Evolutionary conservation across 2,797 vertebrate genomes (phyloP).

Genomic region (Lerista edwardsae): DNA sequence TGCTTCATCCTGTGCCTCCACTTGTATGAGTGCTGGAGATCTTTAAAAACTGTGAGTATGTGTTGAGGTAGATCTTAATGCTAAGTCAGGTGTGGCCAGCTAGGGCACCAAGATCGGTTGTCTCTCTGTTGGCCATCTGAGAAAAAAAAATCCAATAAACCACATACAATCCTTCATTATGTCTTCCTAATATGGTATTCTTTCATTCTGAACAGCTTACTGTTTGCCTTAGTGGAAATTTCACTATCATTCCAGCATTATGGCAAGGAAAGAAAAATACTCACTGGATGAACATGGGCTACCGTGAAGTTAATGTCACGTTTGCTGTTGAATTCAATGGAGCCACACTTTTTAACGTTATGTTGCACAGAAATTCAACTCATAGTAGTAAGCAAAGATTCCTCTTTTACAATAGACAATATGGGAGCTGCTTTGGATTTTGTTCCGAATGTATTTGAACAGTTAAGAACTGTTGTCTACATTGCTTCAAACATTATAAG

Average conservation of each 20-base stretch:
- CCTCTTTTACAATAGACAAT: conserved; percentile 16
- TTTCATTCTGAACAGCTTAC: not conserved
- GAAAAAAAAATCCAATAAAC: not conserved
- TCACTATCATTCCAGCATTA: not conserved
- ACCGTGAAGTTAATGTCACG: not conserved
- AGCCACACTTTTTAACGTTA: not conserved
- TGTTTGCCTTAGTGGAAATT: not conserved
- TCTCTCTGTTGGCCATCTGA: no score
- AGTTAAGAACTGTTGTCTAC: not conserved
- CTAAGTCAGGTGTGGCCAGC: no score
- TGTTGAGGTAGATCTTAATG: no score
- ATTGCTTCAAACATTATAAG: not conserved
- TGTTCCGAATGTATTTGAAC: not conserved
- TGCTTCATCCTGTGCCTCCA: no score
- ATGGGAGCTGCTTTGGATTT: conserved; percentile 39
- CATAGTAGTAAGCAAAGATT: conserved; percentile 11
- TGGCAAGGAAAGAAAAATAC: not conserved
- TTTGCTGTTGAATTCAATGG: not conserved
- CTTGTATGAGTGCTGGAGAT: no score
- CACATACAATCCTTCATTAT: not conserved
- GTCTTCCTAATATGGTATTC: conserved; percentile 18
- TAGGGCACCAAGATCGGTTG: no score
- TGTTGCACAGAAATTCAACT: not conserved
- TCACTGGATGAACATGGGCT: not conserved
- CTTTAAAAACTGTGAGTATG: no score